A percentile compares a stretch with the other conserved stretches of the same genome.
Conservation (phyloP, 2,113 vertebrate species). For the Echinops telfairi region DNA sequence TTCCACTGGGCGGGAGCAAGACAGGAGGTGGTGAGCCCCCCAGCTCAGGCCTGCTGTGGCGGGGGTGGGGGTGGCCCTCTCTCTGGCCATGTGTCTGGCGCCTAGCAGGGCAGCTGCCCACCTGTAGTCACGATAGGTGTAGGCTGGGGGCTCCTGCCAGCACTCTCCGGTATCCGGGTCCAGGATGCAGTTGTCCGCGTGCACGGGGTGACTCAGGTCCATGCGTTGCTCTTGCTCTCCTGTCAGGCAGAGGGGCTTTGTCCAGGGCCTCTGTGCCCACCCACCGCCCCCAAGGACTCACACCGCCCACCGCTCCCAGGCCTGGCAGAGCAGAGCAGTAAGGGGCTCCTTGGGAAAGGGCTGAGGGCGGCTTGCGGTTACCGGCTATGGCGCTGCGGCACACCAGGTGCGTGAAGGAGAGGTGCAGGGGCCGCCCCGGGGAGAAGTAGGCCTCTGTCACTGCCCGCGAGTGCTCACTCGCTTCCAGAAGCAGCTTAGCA, state of each 20-base stretch:
- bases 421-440: slow-evolving; percentile 90
- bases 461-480: slow-evolving; percentile 90
- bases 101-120: slow-evolving; percentile 68
- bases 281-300: not conserved
- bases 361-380: slow-evolving; percentile 76
- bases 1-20: slow-evolving; percentile 87
- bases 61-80: no score
- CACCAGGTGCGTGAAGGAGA: slow-evolving; percentile 96
- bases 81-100: not conserved
- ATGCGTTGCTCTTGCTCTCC: slow-evolving; percentile 93
- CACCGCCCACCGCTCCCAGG: not conserved
- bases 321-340: not conserved
- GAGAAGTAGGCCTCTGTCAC: slow-evolving; percentile 95
- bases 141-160: slow-evolving; percentile 96
- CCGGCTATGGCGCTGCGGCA: slow-evolving; percentile 94
- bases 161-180: slow-evolving; percentile 95
- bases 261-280: not conserved
- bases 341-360: not conserved
- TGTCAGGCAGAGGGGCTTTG: slow-evolving; percentile 72
- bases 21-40: not conserved
- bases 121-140: slow-evolving; percentile 96
- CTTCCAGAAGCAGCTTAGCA: slow-evolving; percentile 91
- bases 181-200: slow-evolving; percentile 97
- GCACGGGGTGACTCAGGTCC: slow-evolving; percentile 97
- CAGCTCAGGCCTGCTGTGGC: not conserved